These are phyloP conservation scores for Drosophila pseudotakahashii DNA, from an alignment of 2,888 invertebrate species.

Conservation along the genomic window DNA sequence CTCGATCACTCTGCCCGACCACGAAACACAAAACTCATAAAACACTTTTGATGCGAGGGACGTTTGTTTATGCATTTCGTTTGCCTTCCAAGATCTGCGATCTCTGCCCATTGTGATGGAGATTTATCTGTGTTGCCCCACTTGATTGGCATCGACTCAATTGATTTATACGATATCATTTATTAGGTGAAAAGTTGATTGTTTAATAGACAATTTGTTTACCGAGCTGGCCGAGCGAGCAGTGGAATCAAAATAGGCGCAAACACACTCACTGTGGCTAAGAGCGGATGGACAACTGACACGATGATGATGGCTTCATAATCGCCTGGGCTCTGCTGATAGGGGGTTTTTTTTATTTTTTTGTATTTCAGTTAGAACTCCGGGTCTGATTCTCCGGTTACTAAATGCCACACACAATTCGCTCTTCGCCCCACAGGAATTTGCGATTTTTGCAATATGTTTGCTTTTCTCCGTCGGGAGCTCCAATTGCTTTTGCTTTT, in stretches of 20 bases:
- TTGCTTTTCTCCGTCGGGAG: conserved; percentile 29
- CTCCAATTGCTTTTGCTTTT: conserved; percentile 31
- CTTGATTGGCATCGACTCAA: conserved; percentile 78
- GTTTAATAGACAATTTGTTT: conserved; percentile 72
- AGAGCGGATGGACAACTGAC: conserved; percentile 35
- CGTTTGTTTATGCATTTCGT: conserved; percentile 31
- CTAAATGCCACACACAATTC: conserved; percentile 55
- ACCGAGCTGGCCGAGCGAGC: conserved; percentile 33
- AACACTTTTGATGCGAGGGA: conserved; percentile 36
- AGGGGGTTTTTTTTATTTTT: conserved; percentile 27
- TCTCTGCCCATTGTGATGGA: conserved; percentile 48
- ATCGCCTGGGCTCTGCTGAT: conserved; percentile 53
- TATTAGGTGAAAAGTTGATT: conserved; percentile 64
- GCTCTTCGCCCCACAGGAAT: conserved; percentile 20
- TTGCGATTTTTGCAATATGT: conserved; percentile 17
- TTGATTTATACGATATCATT: conserved; percentile 75
- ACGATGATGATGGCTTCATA: conserved; percentile 27
- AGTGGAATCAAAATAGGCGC: conserved; percentile 20
- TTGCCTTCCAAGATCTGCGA: conserved; percentile 33
- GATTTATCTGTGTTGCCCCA: conserved; percentile 69
- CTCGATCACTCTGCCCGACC: conserved; percentile 16
- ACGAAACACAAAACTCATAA: conserved; percentile 32
- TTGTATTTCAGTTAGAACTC: conserved; percentile 42
- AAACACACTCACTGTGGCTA: conserved; percentile 18
- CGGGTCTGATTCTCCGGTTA: conserved; percentile 52